phyloP scores from a whole-genome alignment of 2,113 vertebrate species.

The Passer domesticus region DNA sequence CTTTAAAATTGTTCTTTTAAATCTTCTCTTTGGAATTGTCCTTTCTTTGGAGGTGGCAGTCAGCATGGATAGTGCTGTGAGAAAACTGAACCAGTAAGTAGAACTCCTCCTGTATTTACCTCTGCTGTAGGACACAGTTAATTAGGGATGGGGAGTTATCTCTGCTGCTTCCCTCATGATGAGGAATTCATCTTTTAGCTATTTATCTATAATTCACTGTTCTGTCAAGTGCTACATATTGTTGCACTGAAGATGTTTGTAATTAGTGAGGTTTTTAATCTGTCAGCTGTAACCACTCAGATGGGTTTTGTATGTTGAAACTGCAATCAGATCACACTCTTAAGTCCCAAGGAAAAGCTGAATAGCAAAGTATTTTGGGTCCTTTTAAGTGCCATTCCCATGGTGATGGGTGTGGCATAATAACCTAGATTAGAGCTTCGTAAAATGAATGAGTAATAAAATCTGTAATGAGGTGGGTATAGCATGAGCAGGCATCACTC shows the following conservation, averaged over 20 bases:
- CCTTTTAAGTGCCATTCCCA: slow-evolving; percentile 8
- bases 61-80: neutral
- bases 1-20: neutral
- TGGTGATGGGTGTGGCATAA: slow-evolving; percentile 48
- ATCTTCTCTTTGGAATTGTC: neutral
- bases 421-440: slow-evolving; percentile 17
- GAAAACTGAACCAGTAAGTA: neutral
- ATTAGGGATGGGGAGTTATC: neutral
- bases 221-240: neutral
- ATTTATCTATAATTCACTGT: neutral
- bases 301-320: neutral
- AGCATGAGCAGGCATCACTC: neutral
- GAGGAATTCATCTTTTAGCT: neutral
- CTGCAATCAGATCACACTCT: neutral
- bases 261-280: neutral
- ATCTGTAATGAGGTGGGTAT: slow-evolving; percentile 6
- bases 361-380: slow-evolving; percentile 1
- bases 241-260: neutral
- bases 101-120: neutral
- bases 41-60: neutral
- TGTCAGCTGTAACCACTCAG: neutral
- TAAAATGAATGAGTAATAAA: slow-evolving; percentile 47
- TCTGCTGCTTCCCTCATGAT: neutral
- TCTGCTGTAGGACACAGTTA: neutral
- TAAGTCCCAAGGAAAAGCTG: neutral